phyloP scores from a whole-genome alignment of 2,888 invertebrate species.

The Drosophila trichaetosa region DNA sequence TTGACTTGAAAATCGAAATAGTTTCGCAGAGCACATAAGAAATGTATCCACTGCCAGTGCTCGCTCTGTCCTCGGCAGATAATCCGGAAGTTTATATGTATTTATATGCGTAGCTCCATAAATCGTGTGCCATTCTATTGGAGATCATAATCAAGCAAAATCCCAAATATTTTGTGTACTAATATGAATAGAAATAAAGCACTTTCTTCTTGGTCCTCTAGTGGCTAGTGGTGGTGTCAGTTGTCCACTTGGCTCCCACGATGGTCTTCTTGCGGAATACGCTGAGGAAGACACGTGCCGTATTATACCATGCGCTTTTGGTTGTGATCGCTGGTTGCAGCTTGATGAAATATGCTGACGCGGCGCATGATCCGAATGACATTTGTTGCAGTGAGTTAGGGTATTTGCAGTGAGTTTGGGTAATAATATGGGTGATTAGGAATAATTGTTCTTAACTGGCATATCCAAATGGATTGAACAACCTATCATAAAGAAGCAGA shows the following conservation, averaged over 20 bases:
- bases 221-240: too few relatives aligned
- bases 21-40: constrained; percentile 12
- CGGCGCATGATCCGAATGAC: too few relatives aligned
- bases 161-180: background rate
- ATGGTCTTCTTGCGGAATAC: too few relatives aligned
- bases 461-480: background rate
- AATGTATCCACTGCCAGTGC: background rate
- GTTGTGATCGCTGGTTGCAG: too few relatives aligned
- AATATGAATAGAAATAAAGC: background rate
- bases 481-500: background rate
- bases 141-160: background rate
- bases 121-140: background rate
- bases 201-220: background rate
- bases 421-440: too few relatives aligned
- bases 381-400: too few relatives aligned
- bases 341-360: too few relatives aligned
- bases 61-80: background rate
- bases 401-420: too few relatives aligned
- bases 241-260: too few relatives aligned
- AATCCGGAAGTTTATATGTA: background rate
- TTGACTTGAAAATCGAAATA: constrained; percentile 34
- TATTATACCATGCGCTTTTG: too few relatives aligned
- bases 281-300: too few relatives aligned
- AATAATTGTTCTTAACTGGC: too few relatives aligned
- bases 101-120: constrained; percentile 3